Evolutionary conservation across 37 sponge, comb jelly and placozoan species (phyloP).

Genomic region (Aplysina aerophoba): DNA sequence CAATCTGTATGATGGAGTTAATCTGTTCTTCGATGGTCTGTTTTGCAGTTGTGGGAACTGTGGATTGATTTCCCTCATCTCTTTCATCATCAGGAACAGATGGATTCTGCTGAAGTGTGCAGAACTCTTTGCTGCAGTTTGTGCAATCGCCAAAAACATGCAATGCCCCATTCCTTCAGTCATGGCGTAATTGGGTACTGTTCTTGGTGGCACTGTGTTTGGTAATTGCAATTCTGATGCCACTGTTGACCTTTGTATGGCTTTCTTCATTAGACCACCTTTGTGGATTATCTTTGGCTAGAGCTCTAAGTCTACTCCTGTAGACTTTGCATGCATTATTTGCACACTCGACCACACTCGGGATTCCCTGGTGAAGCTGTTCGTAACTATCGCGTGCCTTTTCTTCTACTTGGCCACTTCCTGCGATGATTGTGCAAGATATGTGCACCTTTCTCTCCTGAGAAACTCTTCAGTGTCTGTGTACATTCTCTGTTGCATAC

Average conservation of each 20-base stretch:
- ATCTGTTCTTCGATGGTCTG: background rate
- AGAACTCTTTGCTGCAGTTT: constrained; percentile 45
- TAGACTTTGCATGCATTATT: constrained; percentile 63
- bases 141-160: constrained; percentile 58
- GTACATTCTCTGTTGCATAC: constrained; percentile 37
- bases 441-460: background rate
- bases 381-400: background rate
- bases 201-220: constrained; percentile 1
- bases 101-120: constrained; percentile 6
- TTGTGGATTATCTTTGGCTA: constrained; percentile 34
- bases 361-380: constrained; percentile 36
- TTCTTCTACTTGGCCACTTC: background rate
- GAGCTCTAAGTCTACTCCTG: constrained; percentile 29
- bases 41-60: background rate
- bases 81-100: too few relatives aligned
- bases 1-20: background rate
- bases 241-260: constrained; percentile 7
- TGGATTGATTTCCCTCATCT: too few relatives aligned
- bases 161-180: constrained; percentile 47
- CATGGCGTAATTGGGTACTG: constrained; percentile 33
- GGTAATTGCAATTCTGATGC: background rate
- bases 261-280: constrained; percentile 44
- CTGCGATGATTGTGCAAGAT: background rate
- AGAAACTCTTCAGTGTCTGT: constrained; percentile 9
- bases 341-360: constrained; percentile 50